Base-by-base conservation (phyloP, 2,113 vertebrate species). In the Oncorhynchus keta region DNA sequence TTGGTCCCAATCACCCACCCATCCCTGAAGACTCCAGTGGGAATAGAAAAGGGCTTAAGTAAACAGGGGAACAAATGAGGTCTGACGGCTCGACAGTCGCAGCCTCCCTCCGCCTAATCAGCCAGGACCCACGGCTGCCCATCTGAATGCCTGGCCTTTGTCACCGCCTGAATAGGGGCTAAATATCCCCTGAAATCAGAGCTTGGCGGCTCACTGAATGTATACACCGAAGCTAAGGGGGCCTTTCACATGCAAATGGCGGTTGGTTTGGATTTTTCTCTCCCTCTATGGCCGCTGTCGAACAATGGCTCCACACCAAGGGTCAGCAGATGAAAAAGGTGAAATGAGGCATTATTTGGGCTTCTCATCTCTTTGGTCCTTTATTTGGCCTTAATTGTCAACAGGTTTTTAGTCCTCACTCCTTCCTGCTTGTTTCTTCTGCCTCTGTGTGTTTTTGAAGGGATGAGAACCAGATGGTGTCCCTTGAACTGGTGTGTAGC, bases 231-330 rank as follows among this genome's bases (percentile, higher is more conserved):
- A 83, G 87, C 86, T 89, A 48, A 71, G 81, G 73, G n/a, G 51
- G 86, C 89, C 90, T 93, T 95, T 95, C 93, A 93, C 79, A 95
- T 95, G 95, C 90, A 93, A 95, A 96, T 95, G n/a, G 1, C 64
- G 77, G 65, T 74, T 81, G 84, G 78, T 80, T 70, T 76, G 83
- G 83, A 88, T 87, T 87, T 86, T 88, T 90, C 80, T 82, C 89
- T 85, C 84, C 81, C 87, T 91, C 92, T 89, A 77, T 93, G 86
- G 69, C 68, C 20, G 45, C 18, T 20, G 76, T 78, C 70, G 73
- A 86, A 87, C 87, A 91, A 84, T 84, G 87, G 73, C 85, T 83
- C 90, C 89, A 89, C 83, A 91, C 90, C 90, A 91, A 76, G 89
- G 90, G 82, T 32, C 81, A 84, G 84, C 90, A 91, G 91, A 94